These are phyloP conservation scores for Triplophysa siluroides DNA, from an alignment of 2,113 vertebrate species.

Conservation along the genomic window DNA sequence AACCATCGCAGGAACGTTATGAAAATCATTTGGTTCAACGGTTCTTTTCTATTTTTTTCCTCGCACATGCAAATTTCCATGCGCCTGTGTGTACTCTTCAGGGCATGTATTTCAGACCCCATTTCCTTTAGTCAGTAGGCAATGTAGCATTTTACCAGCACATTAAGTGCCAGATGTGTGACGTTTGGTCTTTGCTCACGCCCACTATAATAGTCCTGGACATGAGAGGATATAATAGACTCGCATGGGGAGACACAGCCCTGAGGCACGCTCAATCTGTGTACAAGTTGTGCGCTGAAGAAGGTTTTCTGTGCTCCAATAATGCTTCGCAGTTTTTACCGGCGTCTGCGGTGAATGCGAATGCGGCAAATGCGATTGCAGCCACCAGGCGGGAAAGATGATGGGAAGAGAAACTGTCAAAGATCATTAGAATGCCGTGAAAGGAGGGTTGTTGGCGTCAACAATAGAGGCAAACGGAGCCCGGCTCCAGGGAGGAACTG, in stretches of 20 bases:
- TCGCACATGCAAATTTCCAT: background rate
- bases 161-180: constrained; percentile 24
- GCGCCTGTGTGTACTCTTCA: background rate
- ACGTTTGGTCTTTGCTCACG: constrained; percentile 1
- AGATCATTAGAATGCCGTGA: constrained; percentile 52
- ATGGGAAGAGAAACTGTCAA: constrained; percentile 51
- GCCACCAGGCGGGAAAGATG: constrained; percentile 35
- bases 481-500: constrained; percentile 30
- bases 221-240: constrained; percentile 32
- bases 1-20: no score
- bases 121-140: background rate
- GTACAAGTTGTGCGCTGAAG: constrained; percentile 7
- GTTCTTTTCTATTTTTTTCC: background rate
- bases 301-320: constrained; percentile 36
- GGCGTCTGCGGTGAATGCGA: constrained; percentile 36
- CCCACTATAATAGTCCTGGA: constrained; percentile 29
- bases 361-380: constrained; percentile 39
- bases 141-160: constrained; percentile 11
- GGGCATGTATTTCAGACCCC: background rate
- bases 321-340: constrained; percentile 28
- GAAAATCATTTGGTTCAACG: no score
- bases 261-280: constrained; percentile 21
- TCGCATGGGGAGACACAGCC: constrained; percentile 9
- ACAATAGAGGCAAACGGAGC: constrained; percentile 50
- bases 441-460: constrained; percentile 48